Base-by-base conservation (phyloP, 2,113 vertebrate species). In the Noturus placidus region DNA sequence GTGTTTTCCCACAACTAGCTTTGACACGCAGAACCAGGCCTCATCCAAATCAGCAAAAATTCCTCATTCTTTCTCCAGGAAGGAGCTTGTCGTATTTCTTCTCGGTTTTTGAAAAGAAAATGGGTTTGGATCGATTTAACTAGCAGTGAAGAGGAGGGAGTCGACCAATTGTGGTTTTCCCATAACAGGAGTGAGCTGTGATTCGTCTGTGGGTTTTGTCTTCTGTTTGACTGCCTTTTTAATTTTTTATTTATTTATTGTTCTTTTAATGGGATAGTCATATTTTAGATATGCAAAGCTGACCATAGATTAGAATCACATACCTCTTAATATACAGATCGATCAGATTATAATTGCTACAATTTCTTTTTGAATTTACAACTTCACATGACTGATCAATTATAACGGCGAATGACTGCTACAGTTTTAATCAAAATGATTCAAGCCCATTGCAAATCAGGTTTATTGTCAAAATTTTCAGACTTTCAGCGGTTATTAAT, bases 1-100 rank as follows among this genome's bases (percentile, higher is more conserved):
- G 38, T 56, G 85, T 52, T 77, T 85, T 46, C 27, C 76, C 76
- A 86, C 59, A 79, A 38, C 57, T 33, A 35, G n/a, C 59, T 86
- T 79, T 86, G 85, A 80, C 67, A 46, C 35, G 8, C 61, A 67
- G 61, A 54, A 69, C 42, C 69, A 79, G 42, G 30, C 11, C 30
- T 50, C 84, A 30, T n/a, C 63, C 61, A 57, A n/a, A 59, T 25
- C 74, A 78, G 27, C 15, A 5, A 27, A 52, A 70, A 61, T 70
- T 13, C 20, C 35, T 19, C 19, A 6, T 22, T 52, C 46, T 86
- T 56, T 67, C 22, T 86, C 9, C 85, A 79, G 57, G 22, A n/a
- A 35, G 19, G 4, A n/a, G 56, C 76, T 80, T 22, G 2, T 80
- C 33, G 13, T 56, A 59, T 81, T 57, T 57, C 52, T 33, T 80